Evolutionary conservation across 2,797 vertebrate genomes (phyloP), one percentile per base, ranked within the genome.

Genomic region (Darevskia nairensis): DNA sequence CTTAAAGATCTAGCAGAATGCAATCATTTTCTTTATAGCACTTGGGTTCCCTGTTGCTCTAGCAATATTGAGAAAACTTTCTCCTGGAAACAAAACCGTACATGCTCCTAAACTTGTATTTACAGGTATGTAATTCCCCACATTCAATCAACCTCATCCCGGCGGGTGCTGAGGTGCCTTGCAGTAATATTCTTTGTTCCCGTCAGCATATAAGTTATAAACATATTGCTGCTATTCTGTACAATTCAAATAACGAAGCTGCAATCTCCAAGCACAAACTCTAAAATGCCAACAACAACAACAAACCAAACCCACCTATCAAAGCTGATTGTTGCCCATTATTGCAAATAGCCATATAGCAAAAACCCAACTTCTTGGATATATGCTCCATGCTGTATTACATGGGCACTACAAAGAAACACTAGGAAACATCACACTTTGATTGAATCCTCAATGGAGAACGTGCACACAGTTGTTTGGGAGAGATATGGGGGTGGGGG

Each of bases 401-500:
- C 7, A 39, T 25, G 55, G 15, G 23, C 44, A 74, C 32, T 55
- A 13, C 44, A 39, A 89, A 50, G 81, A 50, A 5, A 2, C 8
- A 2, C 0, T 11, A 91, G 39, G 23, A 90, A 87, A 86, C 41
- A 81, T 83, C 8, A 91, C 89, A 46, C 83, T 90, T 91, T 88
- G 71, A 85, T 29, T 41, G 88, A 93, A 83, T 64, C 61, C 4
- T 23, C 77, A 85, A 77, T 21, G 23, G 85, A 44, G 21, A 90
- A 75, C 80, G 87, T 44, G 50, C 84, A 89, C 74, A 32, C 84
- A 11, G 17, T 77, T 41, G 71, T 92, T 94, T 89, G 88, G 41
- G 71, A 27, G 39, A 50, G 7, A 75, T 55, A 89, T 89, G 80
- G 83, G 39, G 74, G 78, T 92, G 90, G 89, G 92, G 94, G 88